Evolutionary conservation across 2,888 invertebrate genomes (phyloP).

Genomic region (Lordiphosa fenestrarum): DNA sequence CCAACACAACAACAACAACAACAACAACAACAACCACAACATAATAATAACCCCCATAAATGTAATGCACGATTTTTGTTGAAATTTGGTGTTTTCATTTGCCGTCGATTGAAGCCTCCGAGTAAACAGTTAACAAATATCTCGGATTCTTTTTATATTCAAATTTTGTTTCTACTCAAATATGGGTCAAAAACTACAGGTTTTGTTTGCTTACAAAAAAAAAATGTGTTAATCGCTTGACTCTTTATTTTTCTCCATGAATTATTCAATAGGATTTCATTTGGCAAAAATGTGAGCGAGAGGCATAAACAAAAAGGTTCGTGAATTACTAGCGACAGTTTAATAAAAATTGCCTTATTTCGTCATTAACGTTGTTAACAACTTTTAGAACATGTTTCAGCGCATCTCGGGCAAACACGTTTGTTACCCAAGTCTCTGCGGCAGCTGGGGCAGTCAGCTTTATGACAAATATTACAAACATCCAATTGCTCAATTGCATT

Average conservation of each 20-base stretch:
- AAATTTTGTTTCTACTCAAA: slow-evolving; percentile 51
- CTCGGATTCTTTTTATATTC: slow-evolving; percentile 63
- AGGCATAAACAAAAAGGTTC: slow-evolving; percentile 5
- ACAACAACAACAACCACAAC: not conserved
- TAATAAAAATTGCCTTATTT: slow-evolving; percentile 8
- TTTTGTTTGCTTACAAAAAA: slow-evolving; percentile 43
- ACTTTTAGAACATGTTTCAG: slow-evolving; percentile 10
- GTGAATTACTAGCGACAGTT: slow-evolving; percentile 6
- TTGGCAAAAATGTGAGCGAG: slow-evolving; percentile 21
- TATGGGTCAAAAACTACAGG: slow-evolving; percentile 72
- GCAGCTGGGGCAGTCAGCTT: no score
- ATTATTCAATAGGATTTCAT: slow-evolving; percentile 56
- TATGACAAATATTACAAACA: no score
- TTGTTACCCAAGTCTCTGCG: no score
- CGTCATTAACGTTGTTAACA: slow-evolving; percentile 12
- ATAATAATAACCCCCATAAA: slow-evolving; percentile 28
- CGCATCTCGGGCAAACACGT: slow-evolving; percentile 1
- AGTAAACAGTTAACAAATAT: slow-evolving; percentile 57
- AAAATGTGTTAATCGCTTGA: slow-evolving; percentile 63
- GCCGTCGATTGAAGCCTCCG: slow-evolving; percentile 37
- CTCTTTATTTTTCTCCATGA: slow-evolving; percentile 38
- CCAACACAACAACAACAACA: slow-evolving; percentile 2
- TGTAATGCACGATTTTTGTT: slow-evolving; percentile 66
- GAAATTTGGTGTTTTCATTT: slow-evolving; percentile 37
- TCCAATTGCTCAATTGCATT: no score